Base-by-base conservation (phyloP, 2,797 vertebrate genomes). In the Enoplosus armatus region DNA sequence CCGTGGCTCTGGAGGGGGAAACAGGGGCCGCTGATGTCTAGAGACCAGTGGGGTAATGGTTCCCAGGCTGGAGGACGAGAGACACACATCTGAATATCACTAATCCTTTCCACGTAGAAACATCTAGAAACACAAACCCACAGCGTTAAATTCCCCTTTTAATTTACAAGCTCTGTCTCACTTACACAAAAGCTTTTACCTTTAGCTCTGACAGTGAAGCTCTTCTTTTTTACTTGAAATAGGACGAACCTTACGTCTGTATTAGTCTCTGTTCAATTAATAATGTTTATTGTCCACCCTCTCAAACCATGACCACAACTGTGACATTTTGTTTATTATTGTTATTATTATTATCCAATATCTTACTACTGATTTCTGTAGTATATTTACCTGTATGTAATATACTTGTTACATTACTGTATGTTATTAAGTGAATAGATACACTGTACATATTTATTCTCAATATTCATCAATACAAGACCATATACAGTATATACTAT, bases 1-100 rank as follows among this genome's bases (percentile, higher is more conserved):
- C 85, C 41, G 33, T 71, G 80, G 88, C 84, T 85, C 80, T 77
- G 68, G 47, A 79, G 75, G 85, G 62, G 76, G 80, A 84, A 76
- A 56, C 70, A 10, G 72, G 58, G 77, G 41, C 53, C 7, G 35
- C 72, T 72, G 62, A 37, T 84, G 87, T 84, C 86, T 84, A 37
- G 71, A 77, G 48, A 72, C 50, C 3, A 63, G 59, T 41, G 33
- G 50, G 20, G 41, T 31, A 47, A 70, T 60, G 58, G 75, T 91
- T 89, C 86, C 85, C 87, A 90, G 64, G 65, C 72, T 62, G 48
- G 33, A 72, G 63, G 33, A 81, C 53, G 73, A 78, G 77, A 72
- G 29, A 66, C 35, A 72, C 61, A 66, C 64, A 71, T 84, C 55
- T 80, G 56, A 84, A 87, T 70, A 64, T 68, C 26, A 56, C 74